Evolutionary conservation across 2,797 vertebrate species (phyloP), one percentile per base, ranked within the genome.

Genomic region (Hybognathus amarus): DNA sequence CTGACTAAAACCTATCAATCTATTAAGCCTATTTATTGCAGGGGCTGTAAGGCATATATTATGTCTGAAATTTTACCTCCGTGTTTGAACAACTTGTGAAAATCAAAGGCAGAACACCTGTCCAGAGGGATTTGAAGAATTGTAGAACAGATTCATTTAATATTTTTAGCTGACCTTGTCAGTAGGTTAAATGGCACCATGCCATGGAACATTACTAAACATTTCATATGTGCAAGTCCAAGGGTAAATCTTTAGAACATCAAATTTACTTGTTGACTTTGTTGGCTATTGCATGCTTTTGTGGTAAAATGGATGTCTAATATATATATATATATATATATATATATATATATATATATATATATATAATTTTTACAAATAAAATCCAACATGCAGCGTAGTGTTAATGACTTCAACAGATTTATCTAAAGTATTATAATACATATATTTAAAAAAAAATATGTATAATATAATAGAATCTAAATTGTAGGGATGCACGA

Each of bases 1-100:
- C 70, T 45, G 87, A 79, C n/a, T 81, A 27, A 64, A 42, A 88
- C 85, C 79, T 56, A 92, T 91, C 88, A 90, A 74, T 90, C 83
- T 88, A 38, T 22, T 80, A 33, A 3, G 30, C 30, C 30, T 33
- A 76, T 89, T 86, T 85, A 89, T 85, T 63, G 45, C 56, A 67
- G 27, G 9, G 77, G 63, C 38, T 85, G 73, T 85, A 87, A 91
- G 90, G 66, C 89, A 83, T 77, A 83, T 40, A 83, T 52, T 66
- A 22, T 78, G 75, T 6, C 69, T 88, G 78, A 73, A 84, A 83
- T 86, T 87, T 76, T 17, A 80, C 87, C 89, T 89, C 79, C 79
- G 83, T 74, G 73, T 76, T 85, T 82, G 63, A 64, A 47, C 74
- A 85, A 36, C 56, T 84, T 87, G n/a, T 77, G 33, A 78, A 45